A percentile compares a stretch with the other conserved stretches of the same genome.
Conservation (phyloP, 2,888 invertebrate species). For the Pseudolycoriella hygida region DNA sequence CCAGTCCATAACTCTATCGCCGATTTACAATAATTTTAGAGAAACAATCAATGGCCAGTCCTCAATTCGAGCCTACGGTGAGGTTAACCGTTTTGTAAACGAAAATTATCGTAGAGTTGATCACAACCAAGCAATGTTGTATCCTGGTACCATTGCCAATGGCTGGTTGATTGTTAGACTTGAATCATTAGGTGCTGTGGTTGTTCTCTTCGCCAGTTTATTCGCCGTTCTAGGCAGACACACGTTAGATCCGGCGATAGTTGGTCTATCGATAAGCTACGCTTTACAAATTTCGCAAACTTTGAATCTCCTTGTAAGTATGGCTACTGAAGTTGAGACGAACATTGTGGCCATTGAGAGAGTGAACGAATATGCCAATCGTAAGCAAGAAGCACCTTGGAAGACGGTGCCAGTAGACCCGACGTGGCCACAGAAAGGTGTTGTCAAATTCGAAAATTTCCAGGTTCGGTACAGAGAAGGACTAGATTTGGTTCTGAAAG, state of each 20-base stretch:
- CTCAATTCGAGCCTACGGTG: constrained; percentile 32
- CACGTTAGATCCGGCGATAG: constrained; percentile 23
- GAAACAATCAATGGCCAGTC: constrained; percentile 29
- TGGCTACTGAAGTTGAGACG: constrained; percentile 37
- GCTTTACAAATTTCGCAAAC: constrained; percentile 31
- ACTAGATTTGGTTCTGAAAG: constrained; percentile 68
- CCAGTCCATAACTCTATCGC: constrained; percentile 34
- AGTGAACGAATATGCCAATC: constrained; percentile 36
- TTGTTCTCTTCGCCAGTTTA: constrained; percentile 36
- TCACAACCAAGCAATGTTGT: constrained; percentile 32
- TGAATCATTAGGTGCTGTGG: constrained; percentile 34
- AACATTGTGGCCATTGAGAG: constrained; percentile 42
- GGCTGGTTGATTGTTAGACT: constrained; percentile 29
- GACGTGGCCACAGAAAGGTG: constrained; percentile 69
- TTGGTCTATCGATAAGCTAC: constrained; percentile 34
- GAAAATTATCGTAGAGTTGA: constrained; percentile 36
- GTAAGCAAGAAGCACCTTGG: constrained; percentile 20
- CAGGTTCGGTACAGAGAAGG: constrained; percentile 75
- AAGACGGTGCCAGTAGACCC: constrained; percentile 26
- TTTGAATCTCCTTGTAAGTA: constrained; percentile 37
- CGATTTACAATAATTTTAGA: constrained; percentile 36
- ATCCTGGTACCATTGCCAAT: constrained; percentile 32
- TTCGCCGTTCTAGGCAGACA: constrained; percentile 32
- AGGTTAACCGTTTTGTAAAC: constrained; percentile 27
- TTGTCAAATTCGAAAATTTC: constrained; percentile 62